These are phyloP conservation scores for Anoplophora glabripennis DNA, from an alignment of 1,140 invertebrate species.

Conservation along the genomic window DNA sequence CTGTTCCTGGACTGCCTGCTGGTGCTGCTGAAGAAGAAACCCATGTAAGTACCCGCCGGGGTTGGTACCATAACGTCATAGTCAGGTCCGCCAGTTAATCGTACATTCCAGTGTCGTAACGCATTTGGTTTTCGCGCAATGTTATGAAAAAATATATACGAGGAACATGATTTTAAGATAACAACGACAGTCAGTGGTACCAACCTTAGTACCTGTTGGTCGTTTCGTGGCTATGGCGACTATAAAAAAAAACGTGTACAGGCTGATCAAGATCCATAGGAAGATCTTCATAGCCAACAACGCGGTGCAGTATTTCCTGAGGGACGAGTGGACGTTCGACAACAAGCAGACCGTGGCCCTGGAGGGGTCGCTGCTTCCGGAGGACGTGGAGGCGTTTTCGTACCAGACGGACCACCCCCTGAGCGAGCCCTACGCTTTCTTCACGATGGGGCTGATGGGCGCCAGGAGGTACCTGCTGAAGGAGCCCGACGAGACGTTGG, in stretches of 20 bases:
- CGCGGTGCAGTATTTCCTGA: constrained; percentile 76
- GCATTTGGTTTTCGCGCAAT: no score
- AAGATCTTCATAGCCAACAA: constrained; percentile 73
- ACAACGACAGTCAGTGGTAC: no score
- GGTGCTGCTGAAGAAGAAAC: constrained; percentile 61
- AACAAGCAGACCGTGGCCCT: constrained; percentile 70
- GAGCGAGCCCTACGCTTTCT: constrained; percentile 52
- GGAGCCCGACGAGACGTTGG: constrained; percentile 58
- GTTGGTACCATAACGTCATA: no score
- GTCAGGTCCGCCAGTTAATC: no score
- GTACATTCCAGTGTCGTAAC: no score
- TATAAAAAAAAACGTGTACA: constrained; percentile 44
- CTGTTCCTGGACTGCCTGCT: constrained; percentile 63
- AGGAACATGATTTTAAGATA: no score
- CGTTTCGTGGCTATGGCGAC: no score
- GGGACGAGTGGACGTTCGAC: constrained; percentile 77
- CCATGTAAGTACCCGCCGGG: constrained; percentile 75
- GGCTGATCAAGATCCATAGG: constrained; percentile 75
- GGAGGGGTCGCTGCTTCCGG: constrained; percentile 55
- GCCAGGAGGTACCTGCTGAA: constrained; percentile 59
- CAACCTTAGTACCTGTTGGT: no score
- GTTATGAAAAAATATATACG: no score
- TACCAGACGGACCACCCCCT: constrained; percentile 53
- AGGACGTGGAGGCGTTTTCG: constrained; percentile 64
- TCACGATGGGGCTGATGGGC: constrained; percentile 47